Conservation (phyloP, 1,140 invertebrate species). For the Palaemon carinicauda region DNA sequence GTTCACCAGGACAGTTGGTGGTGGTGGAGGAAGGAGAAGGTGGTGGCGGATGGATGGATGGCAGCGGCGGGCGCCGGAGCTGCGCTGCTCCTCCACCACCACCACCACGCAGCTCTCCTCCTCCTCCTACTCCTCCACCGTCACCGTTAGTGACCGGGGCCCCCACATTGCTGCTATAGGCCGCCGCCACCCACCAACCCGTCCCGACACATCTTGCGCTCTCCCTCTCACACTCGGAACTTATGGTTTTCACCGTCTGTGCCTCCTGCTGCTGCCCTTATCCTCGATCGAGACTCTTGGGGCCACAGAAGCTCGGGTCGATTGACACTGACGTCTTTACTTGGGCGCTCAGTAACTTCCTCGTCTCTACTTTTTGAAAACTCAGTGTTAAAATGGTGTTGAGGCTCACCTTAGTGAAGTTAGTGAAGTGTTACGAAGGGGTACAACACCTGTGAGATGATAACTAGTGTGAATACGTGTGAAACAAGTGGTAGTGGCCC, state of each 20-base stretch:
- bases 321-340: too few relatives aligned
- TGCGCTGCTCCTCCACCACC: background rate
- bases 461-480: background rate
- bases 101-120: slow-evolving; percentile 19
- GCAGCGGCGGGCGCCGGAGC: background rate
- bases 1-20: background rate
- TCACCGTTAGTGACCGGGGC: background rate
- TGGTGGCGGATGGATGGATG: background rate
- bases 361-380: background rate
- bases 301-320: too few relatives aligned
- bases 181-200: too few relatives aligned
- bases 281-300: too few relatives aligned
- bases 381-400: background rate
- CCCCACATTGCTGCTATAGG: background rate
- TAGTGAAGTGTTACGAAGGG: slow-evolving; percentile 25
- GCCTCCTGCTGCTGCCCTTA: too few relatives aligned
- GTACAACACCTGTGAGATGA: too few relatives aligned
- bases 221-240: background rate
- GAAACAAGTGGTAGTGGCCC: background rate
- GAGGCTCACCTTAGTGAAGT: background rate
- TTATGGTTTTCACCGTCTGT: too few relatives aligned
- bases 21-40: background rate
- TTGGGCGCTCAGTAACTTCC: too few relatives aligned
- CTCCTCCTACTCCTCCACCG: slow-evolving; percentile 10
- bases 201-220: background rate